Evolutionary conservation across 2,888 invertebrate genomes (phyloP), one percentile per base, ranked within the genome.

Genomic region (Resseliella maxima): DNA sequence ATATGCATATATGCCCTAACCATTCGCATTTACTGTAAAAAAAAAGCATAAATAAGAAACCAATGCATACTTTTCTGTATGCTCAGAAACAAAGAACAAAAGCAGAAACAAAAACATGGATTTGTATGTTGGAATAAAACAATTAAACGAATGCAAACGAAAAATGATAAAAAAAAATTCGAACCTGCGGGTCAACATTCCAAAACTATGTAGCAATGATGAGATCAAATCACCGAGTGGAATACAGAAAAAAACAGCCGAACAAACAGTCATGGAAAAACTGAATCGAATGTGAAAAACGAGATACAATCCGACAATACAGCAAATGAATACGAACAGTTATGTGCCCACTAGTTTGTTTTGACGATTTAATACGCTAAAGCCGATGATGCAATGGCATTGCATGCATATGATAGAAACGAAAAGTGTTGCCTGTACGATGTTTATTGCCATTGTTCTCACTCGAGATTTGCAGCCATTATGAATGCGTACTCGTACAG

Each of bases 391-490:
- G 24, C 27, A 12, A 50, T 21, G 18, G 59, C 59, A 27, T 2
- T 12, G 59, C 59, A 12, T 59, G 59, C 24, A 12, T 59, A 24
- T 24, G 24, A 59, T 59, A 27, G 59, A 59, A 27, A 59, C 18
- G 50, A 21, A 50, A 50, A 50, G n/a, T 50, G 59, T 59, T 59
- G 59, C 24, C 18, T 59, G 59, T 59, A 59, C 59, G 24, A 59
- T 59, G n/a, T 59, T 59, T 59, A 59, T 59, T 59, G 59, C 59
- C 18, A 59, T 59, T 59, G 59, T 59, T 59, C 59, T 59, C 59
- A 24, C 59, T 59, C 12, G 59, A 59, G 59, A 59, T 59, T 59
- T 59, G 59, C 18, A 24, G 59, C 59, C 59, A 59, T 59, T 59
- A n/a, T n/a, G n/a, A n/a, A n/a, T n/a, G n/a, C n/a, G 59, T 59